These are phyloP conservation scores for Peromyscus polionotus DNA, from an alignment of 2,113 vertebrate genomes.

Conservation along the genomic window DNA sequence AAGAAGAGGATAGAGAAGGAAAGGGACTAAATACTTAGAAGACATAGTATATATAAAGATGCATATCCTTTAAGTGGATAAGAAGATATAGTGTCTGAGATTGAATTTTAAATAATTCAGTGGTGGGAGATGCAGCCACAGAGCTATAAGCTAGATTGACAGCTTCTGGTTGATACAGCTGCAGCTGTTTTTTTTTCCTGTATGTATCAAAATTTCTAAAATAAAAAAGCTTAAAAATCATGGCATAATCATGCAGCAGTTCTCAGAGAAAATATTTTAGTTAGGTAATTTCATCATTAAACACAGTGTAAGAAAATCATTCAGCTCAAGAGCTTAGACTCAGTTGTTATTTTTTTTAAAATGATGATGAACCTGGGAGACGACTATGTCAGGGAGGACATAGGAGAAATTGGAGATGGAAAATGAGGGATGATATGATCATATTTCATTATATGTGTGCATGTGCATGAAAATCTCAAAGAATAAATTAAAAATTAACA, in stretches of 20 bases:
- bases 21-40: neutral
- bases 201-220: neutral
- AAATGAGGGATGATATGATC: neutral
- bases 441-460: neutral
- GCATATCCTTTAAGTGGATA: neutral
- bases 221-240: neutral
- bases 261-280: neutral
- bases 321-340: neutral
- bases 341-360: neutral
- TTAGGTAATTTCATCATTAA: conserved; percentile 12
- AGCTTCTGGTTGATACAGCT: neutral
- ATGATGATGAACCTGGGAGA: neutral
- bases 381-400: neutral
- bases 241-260: neutral
- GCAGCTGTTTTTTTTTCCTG: neutral
- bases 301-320: neutral
- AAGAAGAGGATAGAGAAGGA: neutral
- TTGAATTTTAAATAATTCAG: neutral
- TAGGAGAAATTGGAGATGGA: neutral
- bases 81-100: neutral
- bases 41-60: neutral
- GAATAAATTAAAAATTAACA: neutral
- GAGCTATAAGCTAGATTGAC: neutral
- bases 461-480: neutral
- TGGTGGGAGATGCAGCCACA: neutral